phyloP scores from a whole-genome alignment of 2,797 vertebrate genomes.

The Lycodopsis pacificus region DNA sequence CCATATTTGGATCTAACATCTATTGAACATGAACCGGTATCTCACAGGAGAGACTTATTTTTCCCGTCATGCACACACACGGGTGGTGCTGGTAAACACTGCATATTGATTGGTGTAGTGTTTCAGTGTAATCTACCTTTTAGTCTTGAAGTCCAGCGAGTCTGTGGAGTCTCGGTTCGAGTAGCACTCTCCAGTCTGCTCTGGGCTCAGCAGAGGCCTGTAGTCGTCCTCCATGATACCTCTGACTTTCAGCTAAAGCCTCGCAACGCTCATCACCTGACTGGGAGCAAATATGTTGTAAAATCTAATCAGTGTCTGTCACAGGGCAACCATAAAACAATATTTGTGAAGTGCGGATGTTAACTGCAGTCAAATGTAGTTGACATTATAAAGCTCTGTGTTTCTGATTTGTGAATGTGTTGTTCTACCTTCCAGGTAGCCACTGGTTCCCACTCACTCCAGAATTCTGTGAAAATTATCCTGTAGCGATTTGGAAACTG shows the following conservation, averaged over 20 bases:
- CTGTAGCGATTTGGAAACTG: not conserved
- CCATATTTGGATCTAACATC: too few species aligned
- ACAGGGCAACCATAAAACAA: conserved; percentile 11
- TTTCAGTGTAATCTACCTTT: conserved; percentile 74
- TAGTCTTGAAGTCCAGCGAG: conserved; percentile 78
- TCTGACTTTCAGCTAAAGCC: conserved; percentile 27
- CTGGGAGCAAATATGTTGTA: conserved; percentile 9
- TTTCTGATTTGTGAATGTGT: not conserved
- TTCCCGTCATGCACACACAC: conserved; percentile 3
- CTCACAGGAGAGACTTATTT: not conserved
- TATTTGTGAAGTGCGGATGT: not conserved
- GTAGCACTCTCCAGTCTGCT: conserved; percentile 65
- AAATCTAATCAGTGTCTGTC: conserved; percentile 1
- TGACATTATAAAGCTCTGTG: not conserved
- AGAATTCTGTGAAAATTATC: not conserved
- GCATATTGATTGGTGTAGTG: conserved; percentile 16
- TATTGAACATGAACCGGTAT: not conserved
- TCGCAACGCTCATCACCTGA: conserved; percentile 70
- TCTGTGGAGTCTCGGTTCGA: conserved; percentile 72
- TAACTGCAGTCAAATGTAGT: not conserved
- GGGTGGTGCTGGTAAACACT: not conserved
- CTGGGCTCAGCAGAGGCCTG: conserved; percentile 77
- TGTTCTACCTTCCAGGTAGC: not conserved
- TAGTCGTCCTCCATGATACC: conserved; percentile 82
- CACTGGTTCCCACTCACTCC: not conserved